These are phyloP conservation scores for Paguma larvata DNA, from an alignment of 2,797 vertebrate species.

Conservation along the genomic window DNA sequence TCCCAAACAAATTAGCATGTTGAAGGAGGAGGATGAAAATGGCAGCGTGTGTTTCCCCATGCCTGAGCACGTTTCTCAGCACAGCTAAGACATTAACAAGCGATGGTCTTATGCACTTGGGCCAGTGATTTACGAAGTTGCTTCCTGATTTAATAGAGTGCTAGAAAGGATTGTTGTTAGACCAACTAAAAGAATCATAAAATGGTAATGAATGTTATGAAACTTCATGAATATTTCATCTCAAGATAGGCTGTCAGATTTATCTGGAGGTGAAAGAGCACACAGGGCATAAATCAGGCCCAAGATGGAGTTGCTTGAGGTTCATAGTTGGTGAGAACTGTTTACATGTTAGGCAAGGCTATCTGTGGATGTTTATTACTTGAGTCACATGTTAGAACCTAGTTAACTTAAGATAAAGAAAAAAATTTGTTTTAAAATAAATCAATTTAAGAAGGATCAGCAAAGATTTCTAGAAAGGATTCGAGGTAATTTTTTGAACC, in stretches of 20 bases:
- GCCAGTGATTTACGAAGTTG: slow-evolving; percentile 87
- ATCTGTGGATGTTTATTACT: slow-evolving; percentile 14
- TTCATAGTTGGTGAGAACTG: slow-evolving; percentile 61
- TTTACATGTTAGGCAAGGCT: slow-evolving; percentile 59
- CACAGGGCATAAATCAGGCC: slow-evolving; percentile 81
- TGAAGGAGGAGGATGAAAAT: slow-evolving; percentile 67
- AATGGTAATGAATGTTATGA: slow-evolving; percentile 89
- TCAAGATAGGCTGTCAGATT: slow-evolving; percentile 84
- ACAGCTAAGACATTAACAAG: slow-evolving; percentile 81
- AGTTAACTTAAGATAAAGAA: background rate
- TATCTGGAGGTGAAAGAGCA: slow-evolving; percentile 84
- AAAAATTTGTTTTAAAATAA: background rate
- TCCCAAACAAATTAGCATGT: slow-evolving; percentile 75
- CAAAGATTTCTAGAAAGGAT: slow-evolving; percentile 1
- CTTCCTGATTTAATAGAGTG: slow-evolving; percentile 87
- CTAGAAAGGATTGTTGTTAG: slow-evolving; percentile 87
- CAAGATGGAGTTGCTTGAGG: background rate
- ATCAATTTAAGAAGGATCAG: slow-evolving; percentile 4
- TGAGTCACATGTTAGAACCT: background rate
- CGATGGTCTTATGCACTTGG: slow-evolving; percentile 82
- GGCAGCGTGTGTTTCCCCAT: slow-evolving; percentile 75
- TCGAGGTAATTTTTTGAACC: background rate
- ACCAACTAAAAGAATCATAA: slow-evolving; percentile 90
- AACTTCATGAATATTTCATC: slow-evolving; percentile 90
- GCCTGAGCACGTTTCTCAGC: slow-evolving; percentile 75